phyloP scores from a whole-genome alignment of 2,797 vertebrate species.

The Scyliorhinus canicula region DNA sequence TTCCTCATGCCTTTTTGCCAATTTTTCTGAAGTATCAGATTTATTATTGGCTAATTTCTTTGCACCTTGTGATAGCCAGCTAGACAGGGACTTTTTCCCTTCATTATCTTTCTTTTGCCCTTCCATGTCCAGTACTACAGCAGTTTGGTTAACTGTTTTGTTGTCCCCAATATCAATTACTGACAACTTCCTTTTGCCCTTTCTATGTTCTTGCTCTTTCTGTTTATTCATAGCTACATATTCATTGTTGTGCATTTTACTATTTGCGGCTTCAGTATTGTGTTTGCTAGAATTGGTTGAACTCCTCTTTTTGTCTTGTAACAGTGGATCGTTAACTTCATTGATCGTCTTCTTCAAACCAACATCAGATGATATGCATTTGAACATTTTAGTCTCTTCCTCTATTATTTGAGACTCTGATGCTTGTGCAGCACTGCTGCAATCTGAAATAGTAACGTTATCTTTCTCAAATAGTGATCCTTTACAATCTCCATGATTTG shows the following conservation, averaged over 20 bases:
- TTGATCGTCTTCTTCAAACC: conserved; percentile 1
- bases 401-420: neutral
- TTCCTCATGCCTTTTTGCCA: conserved; percentile 48
- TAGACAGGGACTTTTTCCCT: conserved; percentile 40
- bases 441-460: neutral
- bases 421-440: neutral
- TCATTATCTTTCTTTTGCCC: conserved; percentile 42
- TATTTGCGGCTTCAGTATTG: conserved; percentile 32
- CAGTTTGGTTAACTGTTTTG: conserved; percentile 36
- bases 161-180: conserved; percentile 40
- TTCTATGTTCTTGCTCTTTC: conserved; percentile 42
- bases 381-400: neutral
- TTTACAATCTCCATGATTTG: neutral
- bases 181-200: conserved; percentile 42
- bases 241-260: conserved; percentile 42
- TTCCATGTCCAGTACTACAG: conserved; percentile 42
- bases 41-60: conserved; percentile 18
- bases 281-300: conserved; percentile 2
- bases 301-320: conserved; percentile 43
- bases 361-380: neutral
- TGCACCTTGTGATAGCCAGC: conserved; percentile 36
- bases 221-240: conserved; percentile 39
- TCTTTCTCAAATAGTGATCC: neutral
- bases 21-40: conserved; percentile 40
- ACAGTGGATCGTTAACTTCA: conserved; percentile 42